Evolutionary conservation across 2,797 vertebrate species (phyloP).

Genomic region (Chelon labrosus): DNA sequence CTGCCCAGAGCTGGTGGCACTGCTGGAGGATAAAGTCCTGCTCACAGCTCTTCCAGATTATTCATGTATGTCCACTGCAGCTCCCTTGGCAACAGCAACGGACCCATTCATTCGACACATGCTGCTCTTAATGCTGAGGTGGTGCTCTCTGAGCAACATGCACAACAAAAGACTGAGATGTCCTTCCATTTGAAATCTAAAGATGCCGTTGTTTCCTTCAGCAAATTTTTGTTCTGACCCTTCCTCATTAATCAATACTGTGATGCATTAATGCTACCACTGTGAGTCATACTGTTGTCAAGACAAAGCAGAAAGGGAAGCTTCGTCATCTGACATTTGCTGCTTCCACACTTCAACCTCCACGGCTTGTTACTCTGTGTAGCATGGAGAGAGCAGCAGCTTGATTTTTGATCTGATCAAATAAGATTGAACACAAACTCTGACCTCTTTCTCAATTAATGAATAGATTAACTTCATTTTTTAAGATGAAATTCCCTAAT

Average conservation of each 20-base stretch:
- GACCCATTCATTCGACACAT: conserved; percentile 30
- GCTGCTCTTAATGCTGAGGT: conserved; percentile 33
- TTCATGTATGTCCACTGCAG: conserved; percentile 87
- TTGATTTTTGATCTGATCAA: conserved; percentile 1
- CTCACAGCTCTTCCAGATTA: conserved; percentile 82
- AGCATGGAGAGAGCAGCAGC: neutral
- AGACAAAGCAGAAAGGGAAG: conserved; percentile 21
- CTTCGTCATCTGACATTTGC: conserved; percentile 36
- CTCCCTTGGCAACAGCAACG: conserved; percentile 86
- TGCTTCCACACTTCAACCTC: conserved; percentile 21
- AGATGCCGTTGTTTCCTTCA: neutral
- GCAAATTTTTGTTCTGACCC: neutral
- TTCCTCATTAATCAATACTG: conserved; percentile 1
- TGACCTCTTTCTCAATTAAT: neutral
- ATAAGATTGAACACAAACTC: neutral
- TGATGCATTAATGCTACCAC: conserved; percentile 4
- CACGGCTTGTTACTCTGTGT: conserved; percentile 17
- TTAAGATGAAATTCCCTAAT: neutral
- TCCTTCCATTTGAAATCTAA: conserved; percentile 9
- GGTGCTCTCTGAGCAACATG: conserved; percentile 16
- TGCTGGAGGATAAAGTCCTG: conserved; percentile 79
- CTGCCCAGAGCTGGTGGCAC: conserved; percentile 82
- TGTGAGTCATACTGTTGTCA: conserved; percentile 11
- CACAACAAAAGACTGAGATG: conserved; percentile 4
- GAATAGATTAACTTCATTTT: neutral